Evolutionary conservation across 92 coral and sea anemone genomes (phyloP).

Genomic region (Palythoa grandis): DNA sequence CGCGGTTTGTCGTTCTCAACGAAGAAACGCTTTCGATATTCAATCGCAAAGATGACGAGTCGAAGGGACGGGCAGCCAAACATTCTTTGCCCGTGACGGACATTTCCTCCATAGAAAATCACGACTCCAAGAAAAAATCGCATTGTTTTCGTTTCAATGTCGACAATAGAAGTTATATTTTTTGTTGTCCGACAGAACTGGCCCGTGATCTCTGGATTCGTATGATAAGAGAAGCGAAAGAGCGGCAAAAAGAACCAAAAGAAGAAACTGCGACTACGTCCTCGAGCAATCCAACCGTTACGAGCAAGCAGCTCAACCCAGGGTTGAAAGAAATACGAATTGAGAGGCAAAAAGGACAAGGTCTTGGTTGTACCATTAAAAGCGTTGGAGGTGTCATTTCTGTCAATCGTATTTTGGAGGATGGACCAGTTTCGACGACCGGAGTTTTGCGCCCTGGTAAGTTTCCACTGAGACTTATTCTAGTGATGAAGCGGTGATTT

Average conservation of each 20-base stretch:
- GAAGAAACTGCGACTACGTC: conserved; percentile 62
- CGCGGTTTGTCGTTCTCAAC: conserved; percentile 76
- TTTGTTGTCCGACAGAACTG: conserved; percentile 82
- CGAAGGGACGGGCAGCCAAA: conserved; percentile 77
- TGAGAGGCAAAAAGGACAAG: conserved; percentile 83
- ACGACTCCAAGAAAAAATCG: conserved; percentile 85
- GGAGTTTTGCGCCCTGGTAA: conserved; percentile 94
- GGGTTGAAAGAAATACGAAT: conserved; percentile 89
- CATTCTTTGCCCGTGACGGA: conserved; percentile 83
- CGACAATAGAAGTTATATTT: conserved; percentile 71
- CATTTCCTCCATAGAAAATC: conserved; percentile 74
- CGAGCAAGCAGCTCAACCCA: conserved; percentile 85
- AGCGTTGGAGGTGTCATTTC: conserved; percentile 92
- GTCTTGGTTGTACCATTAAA: conserved; percentile 93
- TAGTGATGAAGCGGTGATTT: too few species aligned
- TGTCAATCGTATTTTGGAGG: conserved; percentile 94
- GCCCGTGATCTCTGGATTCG: conserved; percentile 89
- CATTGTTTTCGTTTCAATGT: conserved; percentile 83
- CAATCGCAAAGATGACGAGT: conserved; percentile 86
- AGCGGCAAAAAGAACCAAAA: conserved; percentile 62
- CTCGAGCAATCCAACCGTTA: conserved; percentile 66
- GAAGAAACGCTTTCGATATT: conserved; percentile 83
- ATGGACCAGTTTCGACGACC: conserved; percentile 91
- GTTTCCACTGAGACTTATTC: neutral
- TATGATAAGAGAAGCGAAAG: conserved; percentile 75